Base-by-base conservation (phyloP, 2,113 vertebrate genomes). In the Apteryx mantelli region DNA sequence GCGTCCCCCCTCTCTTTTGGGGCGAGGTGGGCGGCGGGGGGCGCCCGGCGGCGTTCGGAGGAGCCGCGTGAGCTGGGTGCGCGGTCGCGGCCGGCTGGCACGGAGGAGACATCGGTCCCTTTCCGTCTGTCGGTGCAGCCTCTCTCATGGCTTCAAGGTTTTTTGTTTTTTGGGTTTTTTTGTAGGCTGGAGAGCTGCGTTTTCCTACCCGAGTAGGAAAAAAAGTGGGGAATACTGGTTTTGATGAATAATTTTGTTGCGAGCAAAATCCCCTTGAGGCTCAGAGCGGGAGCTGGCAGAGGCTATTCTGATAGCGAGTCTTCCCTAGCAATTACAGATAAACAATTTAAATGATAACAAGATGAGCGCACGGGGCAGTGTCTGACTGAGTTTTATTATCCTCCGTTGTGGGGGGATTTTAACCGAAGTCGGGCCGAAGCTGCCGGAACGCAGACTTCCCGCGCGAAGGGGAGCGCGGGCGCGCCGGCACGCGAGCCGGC, bases 311-410 rank as follows among this genome's bases (percentile, higher is more conserved):
- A 88, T 91, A 91, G 93, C 81, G 79, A 83, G 94, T 88, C 96
- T 92, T 97, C 69, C 94, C 46, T 3, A 81, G 92, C 94, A 96
- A 90, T 96, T 96, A 74, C 92, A 95, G 93, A 90, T 96, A 91
- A 94, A 92, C 95, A 95, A 13, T 77, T 95, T 63, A 91, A 92
- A 63, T 77, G 92, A 63, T 82, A 95, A 94, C 70, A 58, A 20
- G 40, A 14, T 13, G 96, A 91, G 90, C 73, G 32, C 63, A 65
- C 42, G 53, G 82, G 84, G 78, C 89, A 17, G 7, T 2, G 66
- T 94, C 95, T 86, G 18, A 77, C 56, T 70, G 10, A 15, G 12
- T 87, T 95, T 96, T 89, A 58, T 93, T 89, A 50, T 93, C 90
- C 1, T 1, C 69, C 64, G 26, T 60, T 53, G 63, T 73, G 3